Conservation (phyloP, 2,797 vertebrate genomes). For the Hoplostethus atlanticus region DNA sequence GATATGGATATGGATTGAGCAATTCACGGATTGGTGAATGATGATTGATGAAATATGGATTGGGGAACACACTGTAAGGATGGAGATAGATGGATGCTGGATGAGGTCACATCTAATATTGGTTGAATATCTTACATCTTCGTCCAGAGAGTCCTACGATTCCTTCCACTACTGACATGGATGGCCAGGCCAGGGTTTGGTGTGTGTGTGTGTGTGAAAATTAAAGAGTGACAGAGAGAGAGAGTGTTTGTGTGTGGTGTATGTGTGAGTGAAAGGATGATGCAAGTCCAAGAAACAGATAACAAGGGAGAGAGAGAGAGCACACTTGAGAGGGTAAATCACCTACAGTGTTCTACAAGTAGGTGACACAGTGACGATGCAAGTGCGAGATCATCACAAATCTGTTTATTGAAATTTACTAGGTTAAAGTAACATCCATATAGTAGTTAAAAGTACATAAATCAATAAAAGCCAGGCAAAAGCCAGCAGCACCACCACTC, state of each 20-base stretch:
- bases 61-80: neutral
- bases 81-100: conserved; percentile 6
- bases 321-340: neutral
- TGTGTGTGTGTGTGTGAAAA: neutral
- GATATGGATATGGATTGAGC: neutral
- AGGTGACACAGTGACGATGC: conserved; percentile 50
- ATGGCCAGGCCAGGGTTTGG: conserved; percentile 20
- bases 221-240: neutral
- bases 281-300: conserved; percentile 16
- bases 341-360: conserved; percentile 3
- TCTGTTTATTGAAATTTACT: conserved; percentile 66
- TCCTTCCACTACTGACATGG: conserved; percentile 63
- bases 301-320: neutral
- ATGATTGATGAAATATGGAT: conserved; percentile 8
- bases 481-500: conserved; percentile 24
- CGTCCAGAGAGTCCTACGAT: conserved; percentile 78
- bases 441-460: conserved; percentile 48
- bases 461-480: conserved; percentile 12
- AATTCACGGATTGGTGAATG: neutral
- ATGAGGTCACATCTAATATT: conserved; percentile 19
- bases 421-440: conserved; percentile 29
- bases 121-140: conserved; percentile 80
- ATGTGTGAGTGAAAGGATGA: conserved; percentile 3
- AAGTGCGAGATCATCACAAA: conserved; percentile 44
- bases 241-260: conserved; percentile 15